Evolutionary conservation across 2,113 vertebrate genomes (phyloP).

Genomic region (Ceyx melanurus): DNA sequence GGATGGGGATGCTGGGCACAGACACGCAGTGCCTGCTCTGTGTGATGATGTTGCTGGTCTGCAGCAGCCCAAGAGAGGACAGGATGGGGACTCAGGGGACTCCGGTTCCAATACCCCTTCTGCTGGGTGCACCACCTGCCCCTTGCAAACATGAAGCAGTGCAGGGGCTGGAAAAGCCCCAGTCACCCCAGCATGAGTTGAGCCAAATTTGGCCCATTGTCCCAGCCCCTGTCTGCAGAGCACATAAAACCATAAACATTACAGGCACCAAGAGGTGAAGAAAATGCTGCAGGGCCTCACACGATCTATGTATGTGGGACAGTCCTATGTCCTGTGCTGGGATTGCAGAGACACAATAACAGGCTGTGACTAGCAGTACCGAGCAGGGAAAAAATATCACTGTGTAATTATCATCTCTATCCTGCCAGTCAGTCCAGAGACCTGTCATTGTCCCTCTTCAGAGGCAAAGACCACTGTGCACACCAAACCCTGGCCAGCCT

Average conservation of each 20-base stretch:
- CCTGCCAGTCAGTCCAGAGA: constrained; percentile 58
- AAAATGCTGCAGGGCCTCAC: not conserved
- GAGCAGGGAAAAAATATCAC: constrained; percentile 67
- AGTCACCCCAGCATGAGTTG: not conserved
- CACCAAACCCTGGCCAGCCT: constrained; percentile 19
- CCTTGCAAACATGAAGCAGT: accelerated
- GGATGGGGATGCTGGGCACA: not conserved
- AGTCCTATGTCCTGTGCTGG: not conserved
- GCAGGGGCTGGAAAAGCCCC: not conserved
- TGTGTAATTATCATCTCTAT: constrained; percentile 68
- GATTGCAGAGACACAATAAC: not conserved
- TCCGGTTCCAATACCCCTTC: accelerated
- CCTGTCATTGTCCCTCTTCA: constrained; percentile 68
- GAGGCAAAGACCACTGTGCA: constrained; percentile 2
- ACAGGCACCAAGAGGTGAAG: accelerated
- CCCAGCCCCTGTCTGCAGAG: not conserved
- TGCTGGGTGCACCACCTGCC: accelerated
- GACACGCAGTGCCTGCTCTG: accelerated
- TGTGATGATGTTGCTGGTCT: not conserved
- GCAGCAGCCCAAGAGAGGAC: not conserved
- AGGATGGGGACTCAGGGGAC: accelerated
- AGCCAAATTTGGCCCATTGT: accelerated
- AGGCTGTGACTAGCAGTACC: constrained; percentile 9
- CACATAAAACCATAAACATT: not conserved
- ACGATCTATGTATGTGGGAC: accelerated